A percentile compares a stretch with the other conserved stretches of the same genome.
Conservation (phyloP, 2,888 invertebrate genomes). For the Drosophila pseudotalamancana region DNA sequence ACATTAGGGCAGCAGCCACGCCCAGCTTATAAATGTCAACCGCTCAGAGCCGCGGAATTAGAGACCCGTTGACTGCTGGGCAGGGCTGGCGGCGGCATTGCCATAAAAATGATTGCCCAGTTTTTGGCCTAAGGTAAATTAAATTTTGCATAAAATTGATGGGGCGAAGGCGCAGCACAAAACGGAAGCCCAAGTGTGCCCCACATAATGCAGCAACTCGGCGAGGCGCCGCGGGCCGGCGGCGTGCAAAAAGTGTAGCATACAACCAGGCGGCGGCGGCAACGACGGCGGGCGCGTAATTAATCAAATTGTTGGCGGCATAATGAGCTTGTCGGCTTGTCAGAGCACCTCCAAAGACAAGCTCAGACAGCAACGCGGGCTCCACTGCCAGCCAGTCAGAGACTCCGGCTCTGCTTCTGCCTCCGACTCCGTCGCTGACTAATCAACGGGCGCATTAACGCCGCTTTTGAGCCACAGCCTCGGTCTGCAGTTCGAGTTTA, state of each 20-base stretch:
- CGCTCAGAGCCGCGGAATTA: constrained; percentile 5
- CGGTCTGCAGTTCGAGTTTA: constrained; percentile 67
- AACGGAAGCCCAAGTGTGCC: constrained; percentile 25
- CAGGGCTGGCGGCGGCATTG: constrained; percentile 27
- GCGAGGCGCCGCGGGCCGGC: not conserved
- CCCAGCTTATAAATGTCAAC: constrained; percentile 45
- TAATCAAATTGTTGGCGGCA: constrained; percentile 76
- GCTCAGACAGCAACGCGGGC: not conserved
- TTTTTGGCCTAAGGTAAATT: constrained; percentile 57
- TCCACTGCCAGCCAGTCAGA: too few species aligned
- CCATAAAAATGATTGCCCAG: constrained; percentile 57
- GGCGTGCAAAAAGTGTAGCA: constrained; percentile 21
- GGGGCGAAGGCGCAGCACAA: constrained; percentile 44
- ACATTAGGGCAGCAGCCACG: constrained; percentile 4
- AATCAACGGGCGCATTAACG: constrained; percentile 74
- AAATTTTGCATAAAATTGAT: constrained; percentile 72
- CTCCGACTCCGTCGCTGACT: constrained; percentile 29
- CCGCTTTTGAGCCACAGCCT: constrained; percentile 51
- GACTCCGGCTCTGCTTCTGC: too few species aligned
- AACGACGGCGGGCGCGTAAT: constrained; percentile 47
- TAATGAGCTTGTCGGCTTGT: constrained; percentile 71
- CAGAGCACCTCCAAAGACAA: constrained; percentile 14
- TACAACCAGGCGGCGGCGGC: constrained; percentile 30
- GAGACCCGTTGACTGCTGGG: not conserved
- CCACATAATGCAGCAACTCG: constrained; percentile 26